Percentiles rank a stretch among this genome's conserved stretches.
These are phyloP conservation scores for Cryptocheilus praepositus DNA, from an alignment of 2,888 invertebrate genomes.

Conservation along the genomic window DNA sequence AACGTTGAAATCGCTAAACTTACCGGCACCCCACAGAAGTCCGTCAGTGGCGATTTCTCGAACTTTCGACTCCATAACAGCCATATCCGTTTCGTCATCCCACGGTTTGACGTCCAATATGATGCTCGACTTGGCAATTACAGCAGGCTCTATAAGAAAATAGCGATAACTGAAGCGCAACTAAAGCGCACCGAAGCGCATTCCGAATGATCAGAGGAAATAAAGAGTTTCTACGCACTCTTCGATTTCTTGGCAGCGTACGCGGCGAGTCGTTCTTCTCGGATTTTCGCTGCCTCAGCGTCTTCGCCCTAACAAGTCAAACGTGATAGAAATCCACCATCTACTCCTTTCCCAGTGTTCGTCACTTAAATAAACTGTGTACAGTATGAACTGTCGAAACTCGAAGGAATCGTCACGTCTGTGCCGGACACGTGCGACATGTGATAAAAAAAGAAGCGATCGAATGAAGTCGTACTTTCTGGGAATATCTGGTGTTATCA, in stretches of 20 bases:
- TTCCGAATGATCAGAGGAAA: too few relatives aligned
- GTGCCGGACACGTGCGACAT: constrained; percentile 17
- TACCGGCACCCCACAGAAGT: constrained; percentile 92
- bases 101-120: constrained; percentile 95
- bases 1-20: constrained; percentile 59
- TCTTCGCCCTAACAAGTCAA: constrained; percentile 78
- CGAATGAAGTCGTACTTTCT: constrained; percentile 42
- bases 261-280: constrained; percentile 89
- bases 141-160: constrained; percentile 84
- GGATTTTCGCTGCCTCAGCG: constrained; percentile 84
- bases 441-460: constrained; percentile 28
- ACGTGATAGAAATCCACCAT: constrained; percentile 37
- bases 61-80: constrained; percentile 86
- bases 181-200: too few relatives aligned
- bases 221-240: constrained; percentile 76
- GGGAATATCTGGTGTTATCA: constrained; percentile 68
- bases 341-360: background rate
- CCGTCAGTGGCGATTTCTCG: constrained; percentile 89
- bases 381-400: background rate
- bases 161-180: too few relatives aligned
- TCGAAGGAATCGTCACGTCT: constrained; percentile 15
- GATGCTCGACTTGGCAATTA: constrained; percentile 96
- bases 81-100: constrained; percentile 96
- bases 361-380: background rate
- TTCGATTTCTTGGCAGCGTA: constrained; percentile 95